Evolutionary conservation across 2,888 invertebrate genomes (phyloP).

Genomic region (Eutolmus rufibarbis): DNA sequence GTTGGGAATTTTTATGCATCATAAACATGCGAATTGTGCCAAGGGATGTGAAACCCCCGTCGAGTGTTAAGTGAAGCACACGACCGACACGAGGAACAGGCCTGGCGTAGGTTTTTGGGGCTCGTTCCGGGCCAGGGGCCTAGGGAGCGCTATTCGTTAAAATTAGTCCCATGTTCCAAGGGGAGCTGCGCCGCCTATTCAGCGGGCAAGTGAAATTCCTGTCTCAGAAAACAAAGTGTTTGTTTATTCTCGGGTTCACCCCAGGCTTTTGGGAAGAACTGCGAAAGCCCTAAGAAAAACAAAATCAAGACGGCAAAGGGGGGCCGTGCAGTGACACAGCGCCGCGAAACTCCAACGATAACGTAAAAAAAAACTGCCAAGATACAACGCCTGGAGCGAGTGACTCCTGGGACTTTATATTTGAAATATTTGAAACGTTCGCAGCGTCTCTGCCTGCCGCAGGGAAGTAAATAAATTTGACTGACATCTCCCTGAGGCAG

Average conservation of each 20-base stretch:
- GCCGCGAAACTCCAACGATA: not conserved
- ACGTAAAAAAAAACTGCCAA: not conserved
- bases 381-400: not conserved
- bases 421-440: not conserved
- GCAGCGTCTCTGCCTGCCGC: not conserved
- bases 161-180: constrained; percentile 17
- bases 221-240: constrained; percentile 32
- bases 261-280: constrained; percentile 4
- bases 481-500: not conserved
- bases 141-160: not conserved
- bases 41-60: constrained; percentile 32
- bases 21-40: constrained; percentile 37
- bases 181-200: not conserved
- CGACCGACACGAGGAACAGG: not conserved
- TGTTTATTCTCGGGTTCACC: constrained; percentile 23
- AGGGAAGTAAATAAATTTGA: not conserved
- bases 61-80: constrained; percentile 3
- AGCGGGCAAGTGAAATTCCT: constrained; percentile 5
- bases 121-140: not conserved
- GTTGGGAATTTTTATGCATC: constrained; percentile 31
- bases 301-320: not conserved
- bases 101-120: not conserved
- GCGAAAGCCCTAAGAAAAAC: not conserved
- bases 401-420: not conserved
- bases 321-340: not conserved